Conservation (phyloP, 2,113 vertebrate species). For the Gobius niger region DNA sequence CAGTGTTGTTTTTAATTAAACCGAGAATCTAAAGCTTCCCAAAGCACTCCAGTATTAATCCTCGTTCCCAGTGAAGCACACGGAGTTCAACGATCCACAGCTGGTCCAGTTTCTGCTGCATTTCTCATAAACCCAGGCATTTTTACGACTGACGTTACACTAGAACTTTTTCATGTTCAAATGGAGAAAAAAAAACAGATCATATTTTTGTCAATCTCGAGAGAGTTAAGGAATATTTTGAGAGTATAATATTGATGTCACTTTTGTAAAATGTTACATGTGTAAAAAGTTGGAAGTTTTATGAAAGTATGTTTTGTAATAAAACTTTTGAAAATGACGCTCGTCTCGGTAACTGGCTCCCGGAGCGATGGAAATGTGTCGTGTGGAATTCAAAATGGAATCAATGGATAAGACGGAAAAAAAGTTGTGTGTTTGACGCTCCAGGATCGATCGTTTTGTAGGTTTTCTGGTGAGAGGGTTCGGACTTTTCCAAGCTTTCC, state of each 20-base stretch:
- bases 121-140: constrained; percentile 42
- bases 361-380: background rate
- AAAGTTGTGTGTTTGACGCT: no score
- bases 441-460: no score
- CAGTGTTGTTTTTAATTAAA: background rate
- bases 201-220: constrained; percentile 92
- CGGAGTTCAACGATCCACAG: constrained; percentile 27
- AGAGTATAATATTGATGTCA: constrained; percentile 79
- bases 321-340: constrained; percentile 50
- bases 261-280: constrained; percentile 86
- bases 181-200: constrained; percentile 82
- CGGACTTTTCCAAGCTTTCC: no score
- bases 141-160: constrained; percentile 84
- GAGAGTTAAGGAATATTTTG: constrained; percentile 84
- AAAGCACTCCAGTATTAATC: constrained; percentile 44
- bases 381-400: background rate
- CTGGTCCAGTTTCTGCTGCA: constrained; percentile 19
- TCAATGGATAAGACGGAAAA: no score
- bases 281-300: constrained; percentile 88
- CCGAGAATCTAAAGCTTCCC: constrained; percentile 32
- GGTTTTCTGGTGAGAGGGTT: no score
- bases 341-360: constrained; percentile 3
- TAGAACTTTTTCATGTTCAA: constrained; percentile 89
- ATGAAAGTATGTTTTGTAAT: constrained; percentile 80
- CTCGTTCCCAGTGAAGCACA: constrained; percentile 6